Base-by-base conservation (phyloP, 2,113 vertebrate genomes). In the Syngnathus floridae region DNA sequence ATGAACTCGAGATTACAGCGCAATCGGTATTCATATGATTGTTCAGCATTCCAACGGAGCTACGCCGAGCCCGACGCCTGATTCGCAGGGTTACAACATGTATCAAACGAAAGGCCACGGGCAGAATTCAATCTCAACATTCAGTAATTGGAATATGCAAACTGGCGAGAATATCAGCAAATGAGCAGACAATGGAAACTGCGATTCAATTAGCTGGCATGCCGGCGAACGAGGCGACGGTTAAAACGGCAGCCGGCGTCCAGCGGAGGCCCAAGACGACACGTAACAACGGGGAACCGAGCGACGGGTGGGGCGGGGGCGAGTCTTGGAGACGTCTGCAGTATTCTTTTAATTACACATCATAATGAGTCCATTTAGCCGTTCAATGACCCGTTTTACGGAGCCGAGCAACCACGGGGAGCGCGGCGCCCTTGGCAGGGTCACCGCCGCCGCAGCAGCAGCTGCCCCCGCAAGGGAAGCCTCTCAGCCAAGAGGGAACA, bases 351-450 rank as follows among this genome's bases (percentile, higher is more conserved):
- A 92, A 90, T 91, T 90, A 89, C 87, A 90, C 82, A 80, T 90
- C 88, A 91, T 90, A 91, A 92, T 91, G 90, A 89, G 82, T 88
- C 90, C 88, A 91, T 91, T 92, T 91, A 92, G 87, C 86, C 69
- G 85, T 82, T 91, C 90, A 91, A 89, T 90, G 89, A 90, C 86
- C 90, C 90, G 83, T 90, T 91, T 91, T 87, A 86, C 64, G 77
- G 81, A 82, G 82, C 83, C 84, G 84, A 90, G 77, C 77, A 80
- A 88, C 79, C 88, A 84, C 88, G 87, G 89, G 89, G 90, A 91
- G 87, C 81, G 78, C 80, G 82, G 80, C 66, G 89, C 88, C 89
- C 89, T 91, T 91, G 91, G 89, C 90, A 91, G 86, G 81, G 83
- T 85, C 40, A 31, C 26, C 83, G 74, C 79, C 78, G 79, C 79